Conservation (phyloP, 2,797 vertebrate genomes). For the Coregonus suidteri region DNA sequence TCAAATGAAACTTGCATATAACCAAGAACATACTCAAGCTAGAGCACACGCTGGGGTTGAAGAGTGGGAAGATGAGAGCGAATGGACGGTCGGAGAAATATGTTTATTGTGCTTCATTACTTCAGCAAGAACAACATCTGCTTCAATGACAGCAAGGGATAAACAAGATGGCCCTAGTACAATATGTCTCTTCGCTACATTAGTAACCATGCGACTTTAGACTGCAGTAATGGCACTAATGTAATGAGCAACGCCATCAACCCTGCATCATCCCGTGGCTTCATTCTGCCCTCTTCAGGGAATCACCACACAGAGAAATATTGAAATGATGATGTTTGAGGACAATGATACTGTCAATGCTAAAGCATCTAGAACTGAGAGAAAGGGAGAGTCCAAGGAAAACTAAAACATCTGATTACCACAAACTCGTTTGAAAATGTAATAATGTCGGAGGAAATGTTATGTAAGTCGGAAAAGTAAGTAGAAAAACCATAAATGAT, state of each 20-base stretch:
- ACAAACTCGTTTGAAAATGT: not conserved
- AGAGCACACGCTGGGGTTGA: not conserved
- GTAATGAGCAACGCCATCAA: not conserved
- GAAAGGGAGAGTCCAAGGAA: not conserved
- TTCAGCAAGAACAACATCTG: not conserved
- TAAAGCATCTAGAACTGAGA: not conserved
- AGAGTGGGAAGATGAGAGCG: not conserved
- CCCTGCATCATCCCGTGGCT: not conserved
- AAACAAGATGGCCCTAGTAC: not conserved
- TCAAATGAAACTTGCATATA: not conserved
- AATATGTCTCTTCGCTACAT: not conserved
- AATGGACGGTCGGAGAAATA: not conserved
- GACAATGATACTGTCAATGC: not conserved
- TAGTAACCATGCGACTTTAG: not conserved
- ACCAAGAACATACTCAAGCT: not conserved
- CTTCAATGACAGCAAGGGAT: not conserved
- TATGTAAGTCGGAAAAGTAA: not conserved
- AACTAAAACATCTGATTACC: not conserved
- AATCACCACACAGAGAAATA: not conserved
- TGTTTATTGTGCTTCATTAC: slow-evolving; percentile 3
- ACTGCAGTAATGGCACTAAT: not conserved
- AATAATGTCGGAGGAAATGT: not conserved
- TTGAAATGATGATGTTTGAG: not conserved
- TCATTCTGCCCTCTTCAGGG: not conserved
- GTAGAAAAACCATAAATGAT: not conserved